Base-by-base conservation (phyloP, 2,888 invertebrate genomes). In the Monochamus alternatus region DNA sequence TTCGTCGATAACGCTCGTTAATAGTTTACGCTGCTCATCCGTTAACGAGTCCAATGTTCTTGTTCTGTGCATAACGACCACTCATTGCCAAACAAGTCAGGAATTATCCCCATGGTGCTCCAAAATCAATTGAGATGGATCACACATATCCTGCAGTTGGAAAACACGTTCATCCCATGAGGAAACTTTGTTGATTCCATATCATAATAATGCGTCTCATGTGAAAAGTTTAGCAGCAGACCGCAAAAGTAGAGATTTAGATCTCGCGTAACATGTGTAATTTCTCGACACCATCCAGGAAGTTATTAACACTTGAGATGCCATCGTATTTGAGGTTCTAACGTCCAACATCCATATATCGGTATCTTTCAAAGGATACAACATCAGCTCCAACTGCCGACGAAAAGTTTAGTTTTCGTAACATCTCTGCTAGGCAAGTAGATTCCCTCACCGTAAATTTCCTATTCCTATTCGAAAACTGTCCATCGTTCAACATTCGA, bases 141-240 rank as follows among this genome's bases (percentile, higher is more conserved):
- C n/a, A n/a, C n/a, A n/a, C 52, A 52, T 12, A 4, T 63, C 44
- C 22, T 22, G 47, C 7, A 63, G 31, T 30, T 62, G 55, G 2
- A 30, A 9, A 10, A 72, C 64, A n/a, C 67, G 52, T 3, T 75
- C 55, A 32, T 75, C 71, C 75, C 71, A 75, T 4, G 60, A 58
- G 9, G 66, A n/a, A 55, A 66, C 71, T 3, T n/a, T 12, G 3
- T 64, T 65, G 14, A 66, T 66, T 12, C 74, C 8, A 52, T 55
- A 74, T 69, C 74, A 74, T 5, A 64, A 55, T 12, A 74, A 55
- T 14, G 75, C 75, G 38, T 71, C 71, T 12, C 52, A 47, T 8
- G 60, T 66, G 32, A 72, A 66, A 22, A 75, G 9, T 51, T 75
- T 71, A 14, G 71, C 8, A 0, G 75, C 75, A 2, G 71, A 66